Conservation (phyloP, 1,140 invertebrate species). For the Alviniconcha marisindica region DNA sequence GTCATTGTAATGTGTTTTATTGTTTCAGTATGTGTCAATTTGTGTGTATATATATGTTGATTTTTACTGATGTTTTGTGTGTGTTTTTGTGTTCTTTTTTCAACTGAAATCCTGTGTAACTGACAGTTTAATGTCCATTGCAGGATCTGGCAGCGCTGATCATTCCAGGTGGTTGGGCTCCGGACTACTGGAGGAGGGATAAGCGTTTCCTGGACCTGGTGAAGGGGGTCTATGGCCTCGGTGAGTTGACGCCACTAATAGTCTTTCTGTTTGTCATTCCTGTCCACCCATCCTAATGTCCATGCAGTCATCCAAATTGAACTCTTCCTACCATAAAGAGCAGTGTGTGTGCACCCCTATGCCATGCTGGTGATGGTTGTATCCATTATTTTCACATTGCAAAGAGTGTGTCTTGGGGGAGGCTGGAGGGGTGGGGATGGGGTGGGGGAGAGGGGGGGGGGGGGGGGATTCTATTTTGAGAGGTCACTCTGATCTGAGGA, state of each 20-base stretch:
- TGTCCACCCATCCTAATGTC: neutral
- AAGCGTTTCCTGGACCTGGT: conserved; percentile 65
- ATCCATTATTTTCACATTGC: too few relatives aligned
- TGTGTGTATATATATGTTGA: too few relatives aligned
- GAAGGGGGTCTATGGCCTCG: conserved; percentile 55
- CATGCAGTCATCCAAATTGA: neutral
- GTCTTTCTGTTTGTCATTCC: neutral
- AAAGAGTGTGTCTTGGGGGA: neutral
- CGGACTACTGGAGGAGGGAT: conserved; percentile 69
- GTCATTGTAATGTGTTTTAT: too few relatives aligned
- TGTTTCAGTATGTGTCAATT: too few relatives aligned
- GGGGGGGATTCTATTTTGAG: too few relatives aligned
- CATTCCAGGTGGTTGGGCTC: conserved; percentile 70
- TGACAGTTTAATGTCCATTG: too few relatives aligned
- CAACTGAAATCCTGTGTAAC: too few relatives aligned
- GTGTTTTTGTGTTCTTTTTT: too few relatives aligned
- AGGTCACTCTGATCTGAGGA: neutral
- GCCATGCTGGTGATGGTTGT: neutral
- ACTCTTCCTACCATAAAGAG: too few relatives aligned
- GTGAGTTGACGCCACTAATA: too few relatives aligned
- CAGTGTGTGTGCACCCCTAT: neutral
- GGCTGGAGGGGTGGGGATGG: too few relatives aligned
- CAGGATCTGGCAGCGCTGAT: conserved; percentile 65
- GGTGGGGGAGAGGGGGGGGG: too few relatives aligned
- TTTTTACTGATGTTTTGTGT: neutral